Percentiles rank a stretch among this genome's conserved stretches.
These are phyloP conservation scores for Tragelaphus oryx DNA, from an alignment of 2,797 vertebrate genomes.

Conservation along the genomic window DNA sequence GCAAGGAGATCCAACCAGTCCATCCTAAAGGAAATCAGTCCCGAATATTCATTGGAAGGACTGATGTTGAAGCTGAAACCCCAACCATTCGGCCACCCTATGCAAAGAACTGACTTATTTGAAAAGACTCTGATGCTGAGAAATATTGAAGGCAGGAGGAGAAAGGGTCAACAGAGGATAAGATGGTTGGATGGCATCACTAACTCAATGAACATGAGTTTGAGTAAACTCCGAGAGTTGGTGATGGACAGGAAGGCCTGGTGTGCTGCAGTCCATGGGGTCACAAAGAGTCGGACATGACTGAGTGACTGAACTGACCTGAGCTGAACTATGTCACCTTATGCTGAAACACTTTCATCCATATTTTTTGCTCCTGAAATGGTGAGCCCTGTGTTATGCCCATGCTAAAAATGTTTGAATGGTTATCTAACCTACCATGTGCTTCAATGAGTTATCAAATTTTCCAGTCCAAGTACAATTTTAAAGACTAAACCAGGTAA, in stretches of 20 bases:
- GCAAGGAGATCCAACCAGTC: neutral
- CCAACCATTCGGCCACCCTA: neutral
- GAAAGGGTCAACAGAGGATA: neutral
- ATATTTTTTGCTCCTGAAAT: constrained; percentile 20
- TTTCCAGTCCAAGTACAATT: constrained; percentile 65
- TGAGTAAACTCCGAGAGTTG: neutral
- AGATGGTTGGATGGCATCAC: neutral
- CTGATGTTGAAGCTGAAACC: neutral
- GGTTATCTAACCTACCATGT: constrained; percentile 57
- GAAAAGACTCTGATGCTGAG: neutral
- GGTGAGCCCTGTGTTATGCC: neutral
- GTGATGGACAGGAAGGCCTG: neutral
- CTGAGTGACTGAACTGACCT: neutral
- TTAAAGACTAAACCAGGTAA: constrained; percentile 6
- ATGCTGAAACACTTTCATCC: neutral
- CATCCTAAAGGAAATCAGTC: neutral
- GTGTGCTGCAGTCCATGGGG: neutral
- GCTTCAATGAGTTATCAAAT: constrained; percentile 29
- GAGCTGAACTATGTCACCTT: neutral
- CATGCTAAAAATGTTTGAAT: constrained; percentile 29
- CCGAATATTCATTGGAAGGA: neutral
- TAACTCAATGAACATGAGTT: neutral
- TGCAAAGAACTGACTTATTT: neutral
- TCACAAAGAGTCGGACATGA: neutral
- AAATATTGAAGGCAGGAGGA: neutral